Conservation (phyloP, 2,797 vertebrate genomes). For the Ataeniobius toweri region DNA sequence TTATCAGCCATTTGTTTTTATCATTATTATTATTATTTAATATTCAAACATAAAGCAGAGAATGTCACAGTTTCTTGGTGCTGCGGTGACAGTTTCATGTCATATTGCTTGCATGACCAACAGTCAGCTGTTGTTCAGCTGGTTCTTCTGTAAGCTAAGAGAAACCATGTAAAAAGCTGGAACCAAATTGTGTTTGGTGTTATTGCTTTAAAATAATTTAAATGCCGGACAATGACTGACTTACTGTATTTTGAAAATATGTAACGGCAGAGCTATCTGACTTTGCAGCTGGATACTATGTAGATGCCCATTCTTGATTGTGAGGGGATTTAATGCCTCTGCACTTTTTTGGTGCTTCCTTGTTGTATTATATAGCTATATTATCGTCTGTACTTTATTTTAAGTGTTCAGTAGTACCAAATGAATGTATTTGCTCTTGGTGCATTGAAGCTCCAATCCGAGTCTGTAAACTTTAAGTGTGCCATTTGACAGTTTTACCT, state of each 20-base stretch:
- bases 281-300: background rate
- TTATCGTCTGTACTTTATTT: conserved; percentile 22
- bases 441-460: conserved; percentile 31
- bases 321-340: conserved; percentile 1
- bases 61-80: background rate
- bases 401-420: conserved; percentile 19
- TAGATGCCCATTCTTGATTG: background rate
- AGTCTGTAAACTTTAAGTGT: conserved; percentile 13
- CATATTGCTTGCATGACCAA: too few species aligned
- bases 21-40: background rate
- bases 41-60: background rate
- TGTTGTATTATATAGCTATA: conserved; percentile 4
- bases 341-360: conserved; percentile 17
- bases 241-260: background rate
- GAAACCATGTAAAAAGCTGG: conserved; percentile 1
- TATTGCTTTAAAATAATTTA: background rate
- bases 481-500: background rate
- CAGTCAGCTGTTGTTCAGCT: background rate
- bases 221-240: background rate
- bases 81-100: conserved; percentile 8
- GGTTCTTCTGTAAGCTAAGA: background rate
- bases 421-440: conserved; percentile 61
- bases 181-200: background rate
- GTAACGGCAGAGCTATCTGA: background rate
- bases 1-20: background rate